Conservation (phyloP, 1,140 invertebrate genomes). For the Pogonognathellus flavescens region DNA sequence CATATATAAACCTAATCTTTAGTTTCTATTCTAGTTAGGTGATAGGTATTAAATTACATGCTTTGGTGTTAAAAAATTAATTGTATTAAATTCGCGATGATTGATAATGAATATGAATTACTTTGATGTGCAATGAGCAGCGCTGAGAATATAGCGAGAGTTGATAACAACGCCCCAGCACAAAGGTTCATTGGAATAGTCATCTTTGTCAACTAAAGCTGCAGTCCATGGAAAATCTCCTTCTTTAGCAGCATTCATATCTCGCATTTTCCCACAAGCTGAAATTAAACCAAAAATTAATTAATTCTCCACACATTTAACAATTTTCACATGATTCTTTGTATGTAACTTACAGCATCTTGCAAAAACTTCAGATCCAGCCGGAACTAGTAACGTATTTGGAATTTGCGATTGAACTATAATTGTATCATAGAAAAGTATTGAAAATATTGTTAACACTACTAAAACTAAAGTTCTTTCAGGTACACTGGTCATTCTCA, state of each 20-base stretch:
- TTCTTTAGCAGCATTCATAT: slow-evolving; percentile 29
- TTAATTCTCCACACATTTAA: background rate
- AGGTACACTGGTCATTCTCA: background rate
- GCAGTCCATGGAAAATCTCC: slow-evolving; percentile 55
- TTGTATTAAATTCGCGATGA: too few relatives aligned
- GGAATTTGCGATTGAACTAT: slow-evolving; percentile 15
- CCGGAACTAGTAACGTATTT: background rate
- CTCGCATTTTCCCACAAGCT: slow-evolving; percentile 54
- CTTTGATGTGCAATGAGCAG: slow-evolving; percentile 48
- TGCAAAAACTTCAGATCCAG: slow-evolving; percentile 23
- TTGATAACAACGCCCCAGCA: slow-evolving; percentile 51
- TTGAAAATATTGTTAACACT: background rate
- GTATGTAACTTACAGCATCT: slow-evolving; percentile 29
- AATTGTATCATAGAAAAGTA: background rate
- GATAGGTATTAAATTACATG: too few relatives aligned
- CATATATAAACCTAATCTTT: too few relatives aligned
- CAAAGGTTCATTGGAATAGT: slow-evolving; percentile 34
- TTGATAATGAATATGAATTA: too few relatives aligned
- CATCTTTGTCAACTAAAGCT: slow-evolving; percentile 43
- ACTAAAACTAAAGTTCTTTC: background rate
- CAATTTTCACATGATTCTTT: background rate
- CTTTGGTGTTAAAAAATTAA: too few relatives aligned
- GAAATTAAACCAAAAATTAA: slow-evolving; percentile 11
- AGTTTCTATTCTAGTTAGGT: too few relatives aligned
- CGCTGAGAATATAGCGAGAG: slow-evolving; percentile 27